A percentile compares a stretch with the other conserved stretches of the same genome.
Conservation (phyloP, 1,140 invertebrate species). For the Drosophila quadrilineata region DNA sequence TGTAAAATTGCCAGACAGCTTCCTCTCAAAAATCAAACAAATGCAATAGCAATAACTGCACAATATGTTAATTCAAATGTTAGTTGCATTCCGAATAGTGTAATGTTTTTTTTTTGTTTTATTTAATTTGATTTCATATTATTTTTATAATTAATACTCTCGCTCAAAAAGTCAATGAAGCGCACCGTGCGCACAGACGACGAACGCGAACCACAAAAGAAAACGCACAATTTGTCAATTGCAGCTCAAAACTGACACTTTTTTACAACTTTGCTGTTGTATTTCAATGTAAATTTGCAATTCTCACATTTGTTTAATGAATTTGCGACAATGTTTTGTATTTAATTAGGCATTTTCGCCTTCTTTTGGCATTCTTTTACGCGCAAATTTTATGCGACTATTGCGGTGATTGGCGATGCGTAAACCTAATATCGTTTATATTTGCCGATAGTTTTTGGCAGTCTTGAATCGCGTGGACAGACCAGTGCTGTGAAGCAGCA, state of each 20-base stretch:
- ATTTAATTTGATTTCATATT: conserved; percentile 4
- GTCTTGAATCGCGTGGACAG: conserved; percentile 19
- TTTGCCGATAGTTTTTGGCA: conserved; percentile 9
- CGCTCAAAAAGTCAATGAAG: conserved; percentile 70
- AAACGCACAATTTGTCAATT: conserved; percentile 46
- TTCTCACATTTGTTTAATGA: conserved; percentile 8
- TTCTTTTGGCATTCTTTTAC: conserved; percentile 55
- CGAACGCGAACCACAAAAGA: conserved; percentile 69
- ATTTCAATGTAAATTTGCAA: not conserved
- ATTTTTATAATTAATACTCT: conserved; percentile 31
- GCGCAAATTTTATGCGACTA: conserved; percentile 55
- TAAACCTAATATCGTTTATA: conserved; percentile 10
- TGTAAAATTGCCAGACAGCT: conserved; percentile 28
- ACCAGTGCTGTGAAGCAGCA: conserved; percentile 25
- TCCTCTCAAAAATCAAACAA: conserved; percentile 29
- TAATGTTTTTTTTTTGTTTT: not conserved
- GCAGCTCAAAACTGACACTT: conserved; percentile 39
- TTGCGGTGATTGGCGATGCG: conserved; percentile 37
- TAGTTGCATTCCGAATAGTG: not conserved
- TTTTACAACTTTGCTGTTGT: not conserved
- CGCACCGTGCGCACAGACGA: conserved; percentile 62
- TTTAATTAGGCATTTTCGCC: conserved; percentile 22
- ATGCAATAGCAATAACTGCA: not conserved
- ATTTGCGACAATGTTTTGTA: conserved; percentile 21
- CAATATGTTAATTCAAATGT: too few species aligned